A percentile compares a stretch with the other conserved stretches of the same genome.
Conservation (phyloP, 2,113 vertebrate species). For the Pachycephala philippinensis region DNA sequence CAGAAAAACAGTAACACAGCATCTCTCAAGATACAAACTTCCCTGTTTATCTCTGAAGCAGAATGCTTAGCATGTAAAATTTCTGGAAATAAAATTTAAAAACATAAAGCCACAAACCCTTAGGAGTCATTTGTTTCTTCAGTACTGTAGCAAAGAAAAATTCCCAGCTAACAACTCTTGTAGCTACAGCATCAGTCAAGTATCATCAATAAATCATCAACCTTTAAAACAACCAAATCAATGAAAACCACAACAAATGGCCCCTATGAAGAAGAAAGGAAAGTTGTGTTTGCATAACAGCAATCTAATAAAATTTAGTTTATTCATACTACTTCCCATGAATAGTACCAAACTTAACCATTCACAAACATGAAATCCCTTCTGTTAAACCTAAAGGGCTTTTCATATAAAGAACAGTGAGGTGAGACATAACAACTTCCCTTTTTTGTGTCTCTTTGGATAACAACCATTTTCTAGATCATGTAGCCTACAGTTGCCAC, state of each 20-base stretch:
- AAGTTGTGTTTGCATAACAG: background rate
- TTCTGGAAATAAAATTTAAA: constrained; percentile 67
- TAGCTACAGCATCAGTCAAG: constrained; percentile 35
- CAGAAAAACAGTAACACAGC: background rate
- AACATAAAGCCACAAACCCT: constrained; percentile 29
- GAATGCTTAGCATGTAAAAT: constrained; percentile 54
- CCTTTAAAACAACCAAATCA: constrained; percentile 34
- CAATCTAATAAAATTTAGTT: background rate
- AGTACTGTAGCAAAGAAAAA: constrained; percentile 31
- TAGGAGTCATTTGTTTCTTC: constrained; percentile 62
- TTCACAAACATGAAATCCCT: background rate
- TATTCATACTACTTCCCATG: background rate
- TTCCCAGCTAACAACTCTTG: constrained; percentile 16
- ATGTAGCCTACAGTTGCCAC: background rate
- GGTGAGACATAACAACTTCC: background rate
- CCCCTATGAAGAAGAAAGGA: background rate
- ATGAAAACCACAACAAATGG: constrained; percentile 27
- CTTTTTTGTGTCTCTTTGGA: background rate
- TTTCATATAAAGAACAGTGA: background rate
- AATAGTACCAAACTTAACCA: background rate
- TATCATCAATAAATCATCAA: constrained; percentile 62
- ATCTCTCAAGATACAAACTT: constrained; percentile 3
- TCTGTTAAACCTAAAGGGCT: background rate
- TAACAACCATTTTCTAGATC: background rate
- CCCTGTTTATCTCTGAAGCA: constrained; percentile 27